phyloP scores from a whole-genome alignment of 2,888 invertebrate genomes.

The Drosophila pseudotalamancana region DNA sequence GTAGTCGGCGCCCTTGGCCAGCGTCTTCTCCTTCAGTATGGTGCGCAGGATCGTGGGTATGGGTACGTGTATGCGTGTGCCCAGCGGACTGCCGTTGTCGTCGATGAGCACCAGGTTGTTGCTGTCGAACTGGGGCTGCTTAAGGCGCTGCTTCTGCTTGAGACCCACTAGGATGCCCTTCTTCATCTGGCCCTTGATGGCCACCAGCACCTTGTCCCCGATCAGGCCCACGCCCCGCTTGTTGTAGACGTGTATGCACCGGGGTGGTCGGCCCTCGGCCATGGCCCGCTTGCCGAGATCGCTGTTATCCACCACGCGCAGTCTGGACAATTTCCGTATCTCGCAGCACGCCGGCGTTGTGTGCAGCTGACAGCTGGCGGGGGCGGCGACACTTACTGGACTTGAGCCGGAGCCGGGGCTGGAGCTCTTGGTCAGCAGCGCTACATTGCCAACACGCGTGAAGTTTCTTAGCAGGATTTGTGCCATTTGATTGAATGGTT shows the following conservation, averaged over 20 bases:
- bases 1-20: constrained; percentile 93
- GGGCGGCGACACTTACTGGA: constrained; percentile 3
- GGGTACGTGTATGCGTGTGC: constrained; percentile 97
- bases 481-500: constrained; percentile 29
- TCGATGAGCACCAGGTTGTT: constrained; percentile 98
- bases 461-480: constrained; percentile 36
- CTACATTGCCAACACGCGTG: constrained; percentile 8
- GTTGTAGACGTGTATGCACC: constrained; percentile 97
- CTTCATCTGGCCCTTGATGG: constrained; percentile 97
- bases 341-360: constrained; percentile 87
- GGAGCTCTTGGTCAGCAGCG: constrained; percentile 4
- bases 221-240: constrained; percentile 87
- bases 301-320: constrained; percentile 98
- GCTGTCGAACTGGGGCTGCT: constrained; percentile 95
- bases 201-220: constrained; percentile 95
- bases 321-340: constrained; percentile 90
- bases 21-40: constrained; percentile 91
- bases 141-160: constrained; percentile 91
- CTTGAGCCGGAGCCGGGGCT: constrained; percentile 1
- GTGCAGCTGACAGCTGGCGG: constrained; percentile 86
- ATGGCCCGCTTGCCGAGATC: constrained; percentile 97
- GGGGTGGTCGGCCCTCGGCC: constrained; percentile 96
- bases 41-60: constrained; percentile 95
- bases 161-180: constrained; percentile 95
- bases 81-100: constrained; percentile 96